These are phyloP conservation scores for Thomomys bottae DNA, from an alignment of 2,113 vertebrate genomes.

Conservation along the genomic window DNA sequence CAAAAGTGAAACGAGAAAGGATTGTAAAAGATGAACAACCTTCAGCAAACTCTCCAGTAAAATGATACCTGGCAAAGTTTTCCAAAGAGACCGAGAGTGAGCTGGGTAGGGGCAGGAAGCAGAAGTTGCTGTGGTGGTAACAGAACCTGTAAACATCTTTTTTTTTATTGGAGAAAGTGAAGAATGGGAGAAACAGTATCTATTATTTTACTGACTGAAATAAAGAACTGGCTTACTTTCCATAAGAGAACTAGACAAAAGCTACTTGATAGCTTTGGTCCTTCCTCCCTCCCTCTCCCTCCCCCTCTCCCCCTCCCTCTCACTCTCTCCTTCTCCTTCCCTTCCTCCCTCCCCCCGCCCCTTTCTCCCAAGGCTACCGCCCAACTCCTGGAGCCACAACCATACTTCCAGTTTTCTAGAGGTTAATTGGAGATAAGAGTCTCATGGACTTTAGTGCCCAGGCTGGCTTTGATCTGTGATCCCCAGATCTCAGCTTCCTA, in stretches of 20 bases:
- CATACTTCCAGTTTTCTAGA: no score
- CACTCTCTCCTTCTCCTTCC: no score
- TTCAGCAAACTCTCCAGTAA: slow-evolving; percentile 40
- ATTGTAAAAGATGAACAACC: background rate
- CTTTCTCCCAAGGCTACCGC: no score
- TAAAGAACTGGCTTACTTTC: background rate
- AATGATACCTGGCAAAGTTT: background rate
- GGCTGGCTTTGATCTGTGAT: no score
- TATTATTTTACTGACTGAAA: background rate
- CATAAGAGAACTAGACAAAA: background rate
- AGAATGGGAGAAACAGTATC: background rate
- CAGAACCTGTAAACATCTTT: background rate
- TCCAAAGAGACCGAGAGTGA: background rate
- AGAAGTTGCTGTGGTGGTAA: background rate
- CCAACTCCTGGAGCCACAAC: no score
- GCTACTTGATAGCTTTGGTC: background rate
- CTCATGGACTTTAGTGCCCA: no score
- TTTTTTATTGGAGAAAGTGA: background rate
- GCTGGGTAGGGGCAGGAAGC: background rate
- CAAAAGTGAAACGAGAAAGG: background rate
- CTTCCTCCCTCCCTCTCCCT: background rate
- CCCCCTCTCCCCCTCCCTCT: no score
- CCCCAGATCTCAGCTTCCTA: no score
- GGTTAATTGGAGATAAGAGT: no score
- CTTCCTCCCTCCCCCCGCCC: no score